Evolutionary conservation across 2,113 vertebrate species (phyloP).

Genomic region (Coptodon rendalli): DNA sequence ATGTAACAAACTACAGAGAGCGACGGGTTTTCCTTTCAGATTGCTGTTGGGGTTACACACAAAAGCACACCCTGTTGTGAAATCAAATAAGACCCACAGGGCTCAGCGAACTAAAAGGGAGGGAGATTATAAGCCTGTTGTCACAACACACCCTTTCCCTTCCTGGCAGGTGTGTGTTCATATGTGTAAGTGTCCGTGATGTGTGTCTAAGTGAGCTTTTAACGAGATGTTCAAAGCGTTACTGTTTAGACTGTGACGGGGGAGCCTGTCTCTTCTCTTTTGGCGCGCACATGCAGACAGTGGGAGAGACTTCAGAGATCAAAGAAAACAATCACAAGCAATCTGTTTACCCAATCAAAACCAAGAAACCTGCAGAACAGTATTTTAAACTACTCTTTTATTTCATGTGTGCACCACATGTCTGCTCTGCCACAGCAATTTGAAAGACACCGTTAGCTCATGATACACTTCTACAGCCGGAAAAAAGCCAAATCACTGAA

Average conservation of each 20-base stretch:
- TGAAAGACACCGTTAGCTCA: neutral
- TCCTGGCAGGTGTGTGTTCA: slow-evolving; percentile 25
- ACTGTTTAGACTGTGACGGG: slow-evolving; percentile 31
- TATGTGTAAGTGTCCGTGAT: slow-evolving; percentile 17
- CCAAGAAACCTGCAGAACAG: neutral
- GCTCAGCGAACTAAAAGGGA: slow-evolving; percentile 27
- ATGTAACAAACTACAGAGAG: neutral
- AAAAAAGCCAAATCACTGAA: neutral
- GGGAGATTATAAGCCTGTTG: slow-evolving; percentile 31
- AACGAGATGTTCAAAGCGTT: slow-evolving; percentile 34
- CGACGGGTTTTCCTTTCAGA: neutral
- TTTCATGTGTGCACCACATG: neutral
- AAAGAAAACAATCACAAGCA: neutral
- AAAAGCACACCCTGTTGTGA: slow-evolving; percentile 43
- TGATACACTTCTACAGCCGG: neutral
- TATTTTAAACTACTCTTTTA: neutral
- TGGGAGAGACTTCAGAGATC: neutral
- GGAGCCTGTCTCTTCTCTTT: slow-evolving; percentile 1
- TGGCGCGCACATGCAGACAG: neutral
- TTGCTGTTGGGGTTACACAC: neutral
- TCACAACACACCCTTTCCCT: slow-evolving; percentile 51
- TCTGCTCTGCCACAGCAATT: neutral
- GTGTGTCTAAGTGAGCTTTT: slow-evolving; percentile 16
- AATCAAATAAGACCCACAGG: slow-evolving; percentile 47
- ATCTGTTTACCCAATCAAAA: neutral